phyloP scores from a whole-genome alignment of 2,113 vertebrate species.

The Hemicordylus capensis region DNA sequence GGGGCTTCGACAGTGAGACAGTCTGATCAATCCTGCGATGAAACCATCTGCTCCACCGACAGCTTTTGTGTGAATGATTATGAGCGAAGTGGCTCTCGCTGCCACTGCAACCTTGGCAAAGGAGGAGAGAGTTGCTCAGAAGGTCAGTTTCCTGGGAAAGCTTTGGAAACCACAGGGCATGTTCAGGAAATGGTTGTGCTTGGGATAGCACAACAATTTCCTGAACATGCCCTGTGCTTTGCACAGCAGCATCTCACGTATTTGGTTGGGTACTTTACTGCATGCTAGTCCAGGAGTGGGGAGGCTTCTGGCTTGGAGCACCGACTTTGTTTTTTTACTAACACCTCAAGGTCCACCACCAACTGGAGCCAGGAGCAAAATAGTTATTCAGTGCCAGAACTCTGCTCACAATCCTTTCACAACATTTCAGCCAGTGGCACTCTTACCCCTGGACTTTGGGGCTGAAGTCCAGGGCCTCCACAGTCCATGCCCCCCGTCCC shows the following conservation, averaged over 20 bases:
- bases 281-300: background rate
- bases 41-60: conserved; percentile 85
- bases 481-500: background rate
- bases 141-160: conserved; percentile 73
- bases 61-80: conserved; percentile 93
- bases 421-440: too few species aligned
- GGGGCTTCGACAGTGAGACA: conserved; percentile 62
- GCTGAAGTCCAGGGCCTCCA: too few species aligned
- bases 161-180: background rate
- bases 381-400: too few species aligned
- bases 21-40: conserved; percentile 85
- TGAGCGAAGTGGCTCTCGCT: conserved; percentile 84
- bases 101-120: conserved; percentile 91
- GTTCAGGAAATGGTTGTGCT: background rate
- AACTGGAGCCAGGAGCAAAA: too few species aligned
- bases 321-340: too few species aligned
- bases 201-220: too few species aligned
- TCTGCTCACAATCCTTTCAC: too few species aligned
- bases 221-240: too few species aligned
- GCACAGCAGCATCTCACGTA: background rate
- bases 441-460: too few species aligned
- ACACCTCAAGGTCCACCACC: too few species aligned
- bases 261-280: background rate
- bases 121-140: conserved; percentile 85
- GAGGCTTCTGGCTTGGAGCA: background rate